A percentile compares a stretch with the other conserved stretches of the same genome.
These are phyloP conservation scores for Octopus bimaculoides DNA, from an alignment of 1,140 invertebrate genomes.

Conservation along the genomic window DNA sequence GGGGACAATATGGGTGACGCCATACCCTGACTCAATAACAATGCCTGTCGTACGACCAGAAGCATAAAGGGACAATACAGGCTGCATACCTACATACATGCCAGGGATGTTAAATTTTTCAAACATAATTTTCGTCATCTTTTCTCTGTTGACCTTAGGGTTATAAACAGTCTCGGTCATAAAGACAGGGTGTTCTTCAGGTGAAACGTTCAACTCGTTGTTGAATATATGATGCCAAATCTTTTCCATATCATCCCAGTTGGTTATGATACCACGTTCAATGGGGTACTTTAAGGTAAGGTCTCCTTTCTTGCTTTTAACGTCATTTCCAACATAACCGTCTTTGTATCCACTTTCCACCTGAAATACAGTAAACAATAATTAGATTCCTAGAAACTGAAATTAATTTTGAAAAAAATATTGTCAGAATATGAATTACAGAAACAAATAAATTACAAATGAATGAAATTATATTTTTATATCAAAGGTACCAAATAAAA, in stretches of 20 bases:
- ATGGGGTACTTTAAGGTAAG: slow-evolving; percentile 87
- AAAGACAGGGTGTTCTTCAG: slow-evolving; percentile 18
- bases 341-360: slow-evolving; percentile 95
- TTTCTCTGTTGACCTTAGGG: slow-evolving; percentile 67
- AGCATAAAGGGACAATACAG: slow-evolving; percentile 78
- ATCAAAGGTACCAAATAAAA: no score
- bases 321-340: slow-evolving; percentile 95
- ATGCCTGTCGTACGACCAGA: slow-evolving; percentile 89
- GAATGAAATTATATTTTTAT: no score
- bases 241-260: slow-evolving; percentile 84
- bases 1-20: slow-evolving; percentile 89
- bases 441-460: no score
- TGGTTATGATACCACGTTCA: slow-evolving; percentile 90
- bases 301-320: slow-evolving; percentile 86
- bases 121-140: slow-evolving; percentile 82
- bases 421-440: no score
- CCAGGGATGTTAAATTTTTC: slow-evolving; percentile 42
- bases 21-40: slow-evolving; percentile 88
- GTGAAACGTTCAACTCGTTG: slow-evolving; percentile 86
- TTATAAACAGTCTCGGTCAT: slow-evolving; percentile 62
- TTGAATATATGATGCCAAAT: slow-evolving; percentile 77
- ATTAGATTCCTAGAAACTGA: no score
- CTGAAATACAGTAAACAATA: no score
- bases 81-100: slow-evolving; percentile 74
- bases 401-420: no score